phyloP scores from a whole-genome alignment of 2,888 invertebrate species.

The Micoletzkya japonica region DNA sequence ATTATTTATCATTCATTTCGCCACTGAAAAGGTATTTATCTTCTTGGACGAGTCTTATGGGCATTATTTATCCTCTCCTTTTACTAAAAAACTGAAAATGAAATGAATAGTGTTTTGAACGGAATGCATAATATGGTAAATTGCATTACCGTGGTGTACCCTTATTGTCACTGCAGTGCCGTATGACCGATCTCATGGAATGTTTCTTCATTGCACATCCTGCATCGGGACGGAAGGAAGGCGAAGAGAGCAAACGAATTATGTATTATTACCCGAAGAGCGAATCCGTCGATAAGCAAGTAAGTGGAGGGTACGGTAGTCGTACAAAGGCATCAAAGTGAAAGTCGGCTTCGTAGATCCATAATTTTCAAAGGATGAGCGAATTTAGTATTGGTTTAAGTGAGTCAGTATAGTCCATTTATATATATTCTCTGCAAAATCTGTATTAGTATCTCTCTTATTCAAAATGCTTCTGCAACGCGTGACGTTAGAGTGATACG shows the following conservation, averaged over 20 bases:
- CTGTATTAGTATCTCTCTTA: too few relatives aligned
- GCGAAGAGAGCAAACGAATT: conserved; percentile 50
- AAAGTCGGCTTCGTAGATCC: too few relatives aligned
- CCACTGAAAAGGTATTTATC: too few relatives aligned
- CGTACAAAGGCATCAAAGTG: too few relatives aligned
- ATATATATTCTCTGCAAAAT: too few relatives aligned
- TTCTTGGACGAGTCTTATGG: not conserved
- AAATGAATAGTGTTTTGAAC: too few relatives aligned
- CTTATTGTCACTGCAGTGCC: conserved; percentile 11
- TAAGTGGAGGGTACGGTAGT: conserved; percentile 23
- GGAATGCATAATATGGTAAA: too few relatives aligned
- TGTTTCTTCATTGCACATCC: conserved; percentile 59
- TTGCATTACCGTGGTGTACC: too few relatives aligned
- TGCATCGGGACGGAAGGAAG: conserved; percentile 52
- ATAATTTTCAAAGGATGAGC: not conserved
- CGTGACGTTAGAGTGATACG: not conserved
- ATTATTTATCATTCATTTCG: not conserved
- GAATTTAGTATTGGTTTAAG: not conserved
- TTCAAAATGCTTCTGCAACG: too few relatives aligned
- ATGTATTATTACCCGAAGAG: conserved; percentile 56
- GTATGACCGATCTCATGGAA: conserved; percentile 49
- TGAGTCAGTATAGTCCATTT: too few relatives aligned
- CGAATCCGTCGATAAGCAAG: conserved; percentile 44
- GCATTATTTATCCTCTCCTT: not conserved
- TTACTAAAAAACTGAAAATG: not conserved